A percentile compares a stretch with the other conserved stretches of the same genome.
These are phyloP conservation scores for Microctenopoma lineatum DNA, from an alignment of 2,797 vertebrate species.

Conservation along the genomic window DNA sequence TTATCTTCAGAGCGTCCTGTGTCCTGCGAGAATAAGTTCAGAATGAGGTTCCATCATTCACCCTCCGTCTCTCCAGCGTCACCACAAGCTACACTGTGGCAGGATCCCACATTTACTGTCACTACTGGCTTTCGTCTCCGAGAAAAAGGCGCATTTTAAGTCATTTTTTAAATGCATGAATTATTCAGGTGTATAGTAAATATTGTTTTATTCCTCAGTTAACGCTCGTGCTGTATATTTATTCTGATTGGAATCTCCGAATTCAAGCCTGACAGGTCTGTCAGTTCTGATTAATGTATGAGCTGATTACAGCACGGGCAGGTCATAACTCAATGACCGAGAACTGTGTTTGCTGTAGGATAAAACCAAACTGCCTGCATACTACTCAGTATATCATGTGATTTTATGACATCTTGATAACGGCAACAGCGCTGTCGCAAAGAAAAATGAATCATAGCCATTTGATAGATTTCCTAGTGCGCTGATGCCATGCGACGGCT, in stretches of 20 bases:
- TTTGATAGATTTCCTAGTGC: constrained; percentile 17
- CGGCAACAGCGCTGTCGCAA: not conserved
- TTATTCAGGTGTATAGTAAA: not conserved
- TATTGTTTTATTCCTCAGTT: not conserved
- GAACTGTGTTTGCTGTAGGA: not conserved
- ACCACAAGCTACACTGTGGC: constrained; percentile 13
- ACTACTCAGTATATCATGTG: not conserved
- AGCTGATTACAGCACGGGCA: not conserved
- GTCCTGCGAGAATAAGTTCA: constrained; percentile 33
- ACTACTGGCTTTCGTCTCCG: not conserved
- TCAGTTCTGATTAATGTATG: not conserved
- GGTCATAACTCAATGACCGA: not conserved
- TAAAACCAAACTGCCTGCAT: not conserved
- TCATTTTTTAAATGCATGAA: not conserved
- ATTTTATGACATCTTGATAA: not conserved
- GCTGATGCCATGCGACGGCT: constrained; percentile 1
- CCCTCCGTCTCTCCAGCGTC: constrained; percentile 23
- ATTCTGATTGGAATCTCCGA: not conserved
- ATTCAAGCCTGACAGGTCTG: not conserved
- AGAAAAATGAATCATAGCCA: not conserved
- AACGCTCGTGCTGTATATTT: not conserved
- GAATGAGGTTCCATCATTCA: constrained; percentile 43
- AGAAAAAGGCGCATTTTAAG: not conserved
- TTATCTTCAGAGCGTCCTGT: constrained; percentile 39
- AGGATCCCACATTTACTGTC: not conserved